Percentiles rank a stretch among this genome's conserved stretches.
Conservation (phyloP, 2,113 vertebrate genomes). For the Heptranchias perlo region DNA sequence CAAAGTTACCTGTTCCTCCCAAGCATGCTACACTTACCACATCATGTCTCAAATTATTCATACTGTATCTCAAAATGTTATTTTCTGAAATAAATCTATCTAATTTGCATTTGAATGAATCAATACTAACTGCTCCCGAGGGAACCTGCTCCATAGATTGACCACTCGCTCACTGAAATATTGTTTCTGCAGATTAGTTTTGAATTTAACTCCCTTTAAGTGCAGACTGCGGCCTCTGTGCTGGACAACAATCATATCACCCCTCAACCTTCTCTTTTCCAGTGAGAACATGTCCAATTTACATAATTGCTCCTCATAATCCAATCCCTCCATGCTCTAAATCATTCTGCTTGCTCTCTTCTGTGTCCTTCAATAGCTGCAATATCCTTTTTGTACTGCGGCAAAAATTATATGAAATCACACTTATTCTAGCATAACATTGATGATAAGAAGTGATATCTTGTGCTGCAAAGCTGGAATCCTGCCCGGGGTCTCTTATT, state of each 20-base stretch:
- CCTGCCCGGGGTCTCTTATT: neutral
- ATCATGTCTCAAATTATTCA: neutral
- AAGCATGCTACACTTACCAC: neutral
- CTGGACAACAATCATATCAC: neutral
- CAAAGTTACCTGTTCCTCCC: too few relatives aligned
- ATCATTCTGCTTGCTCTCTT: neutral
- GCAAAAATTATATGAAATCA: neutral
- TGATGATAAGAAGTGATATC: neutral
- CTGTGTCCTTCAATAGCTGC: neutral
- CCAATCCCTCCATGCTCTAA: neutral
- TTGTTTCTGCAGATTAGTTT: neutral
- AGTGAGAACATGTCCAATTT: neutral
- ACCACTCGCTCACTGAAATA: neutral
- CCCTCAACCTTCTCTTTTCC: neutral
- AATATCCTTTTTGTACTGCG: neutral
- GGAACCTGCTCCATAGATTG: neutral
- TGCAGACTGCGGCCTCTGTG: neutral
- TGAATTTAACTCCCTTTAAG: neutral
- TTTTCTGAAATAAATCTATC: neutral
- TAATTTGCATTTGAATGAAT: neutral
- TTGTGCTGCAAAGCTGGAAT: neutral
- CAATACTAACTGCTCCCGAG: neutral
- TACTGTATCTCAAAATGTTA: neutral
- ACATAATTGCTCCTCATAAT: neutral
- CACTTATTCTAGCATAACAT: neutral